phyloP scores from a whole-genome alignment of 2,113 vertebrate species.

The Lonchura striata region DNA sequence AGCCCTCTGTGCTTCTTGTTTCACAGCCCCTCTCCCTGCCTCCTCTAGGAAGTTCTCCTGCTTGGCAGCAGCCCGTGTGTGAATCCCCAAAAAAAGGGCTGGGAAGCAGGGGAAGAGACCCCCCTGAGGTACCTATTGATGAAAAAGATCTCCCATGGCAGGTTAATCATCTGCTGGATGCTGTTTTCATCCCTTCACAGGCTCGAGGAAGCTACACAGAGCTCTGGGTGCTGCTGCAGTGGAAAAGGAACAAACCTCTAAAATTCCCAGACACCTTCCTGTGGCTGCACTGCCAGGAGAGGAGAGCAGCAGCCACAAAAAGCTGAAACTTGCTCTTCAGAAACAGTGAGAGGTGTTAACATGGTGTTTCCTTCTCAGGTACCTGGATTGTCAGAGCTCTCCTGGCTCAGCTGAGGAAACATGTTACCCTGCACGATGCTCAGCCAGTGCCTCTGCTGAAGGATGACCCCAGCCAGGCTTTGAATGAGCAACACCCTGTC shows the following conservation, averaged over 20 bases:
- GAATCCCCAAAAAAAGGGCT: background rate
- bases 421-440: background rate
- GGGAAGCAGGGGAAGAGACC: background rate
- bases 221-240: background rate
- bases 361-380: background rate
- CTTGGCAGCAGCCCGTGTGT: background rate
- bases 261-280: background rate
- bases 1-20: background rate
- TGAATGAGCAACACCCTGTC: background rate
- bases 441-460: background rate
- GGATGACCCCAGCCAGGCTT: background rate
- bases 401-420: background rate
- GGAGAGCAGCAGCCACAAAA: background rate
- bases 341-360: background rate
- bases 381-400: background rate
- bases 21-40: background rate
- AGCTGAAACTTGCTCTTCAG: background rate
- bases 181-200: background rate
- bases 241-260: background rate
- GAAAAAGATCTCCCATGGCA: background rate
- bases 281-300: background rate
- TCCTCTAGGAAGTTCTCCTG: background rate
- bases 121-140: background rate
- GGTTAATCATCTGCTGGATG: background rate
- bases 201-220: background rate